Evolutionary conservation across 92 coral and sea anemone genomes (phyloP).

Genomic region (Anthopleura xanthogrammica): DNA sequence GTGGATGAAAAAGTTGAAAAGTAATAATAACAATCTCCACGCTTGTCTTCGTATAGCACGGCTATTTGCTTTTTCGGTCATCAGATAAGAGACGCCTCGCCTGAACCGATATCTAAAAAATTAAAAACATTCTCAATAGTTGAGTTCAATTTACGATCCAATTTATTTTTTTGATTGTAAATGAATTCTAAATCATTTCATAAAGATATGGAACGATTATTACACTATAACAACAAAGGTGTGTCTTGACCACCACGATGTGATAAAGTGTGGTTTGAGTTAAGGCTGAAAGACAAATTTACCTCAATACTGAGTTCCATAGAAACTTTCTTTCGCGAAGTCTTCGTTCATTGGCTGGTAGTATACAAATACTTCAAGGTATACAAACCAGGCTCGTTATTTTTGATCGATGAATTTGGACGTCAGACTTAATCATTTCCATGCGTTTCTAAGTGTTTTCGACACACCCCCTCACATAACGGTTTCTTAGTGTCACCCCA

Average conservation of each 20-base stretch:
- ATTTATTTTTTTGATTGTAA: slow-evolving; percentile 6
- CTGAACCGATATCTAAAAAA: not conserved
- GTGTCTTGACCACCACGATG: not conserved
- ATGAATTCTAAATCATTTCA: slow-evolving; percentile 8
- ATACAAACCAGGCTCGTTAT: not conserved
- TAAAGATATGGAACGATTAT: not conserved
- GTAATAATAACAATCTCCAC: not conserved
- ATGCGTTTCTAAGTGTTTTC: slow-evolving; percentile 8
- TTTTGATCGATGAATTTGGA: not conserved
- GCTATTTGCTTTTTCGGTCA: slow-evolving; percentile 11
- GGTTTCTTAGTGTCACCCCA: not conserved
- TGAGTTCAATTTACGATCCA: not conserved
- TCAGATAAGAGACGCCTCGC: slow-evolving; percentile 15
- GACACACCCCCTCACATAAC: slow-evolving; percentile 3
- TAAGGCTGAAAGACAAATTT: not conserved
- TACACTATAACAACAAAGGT: not conserved
- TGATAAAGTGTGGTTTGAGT: not conserved
- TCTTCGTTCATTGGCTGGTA: not conserved
- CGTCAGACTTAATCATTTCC: not conserved
- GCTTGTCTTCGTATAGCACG: not conserved
- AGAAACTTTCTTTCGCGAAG: not conserved
- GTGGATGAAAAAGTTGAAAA: not conserved
- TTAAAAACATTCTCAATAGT: not conserved
- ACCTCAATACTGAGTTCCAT: not conserved
- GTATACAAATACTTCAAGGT: not conserved